phyloP scores from a whole-genome alignment of 2,797 vertebrate genomes.

The Oophaga sylvatica region DNA sequence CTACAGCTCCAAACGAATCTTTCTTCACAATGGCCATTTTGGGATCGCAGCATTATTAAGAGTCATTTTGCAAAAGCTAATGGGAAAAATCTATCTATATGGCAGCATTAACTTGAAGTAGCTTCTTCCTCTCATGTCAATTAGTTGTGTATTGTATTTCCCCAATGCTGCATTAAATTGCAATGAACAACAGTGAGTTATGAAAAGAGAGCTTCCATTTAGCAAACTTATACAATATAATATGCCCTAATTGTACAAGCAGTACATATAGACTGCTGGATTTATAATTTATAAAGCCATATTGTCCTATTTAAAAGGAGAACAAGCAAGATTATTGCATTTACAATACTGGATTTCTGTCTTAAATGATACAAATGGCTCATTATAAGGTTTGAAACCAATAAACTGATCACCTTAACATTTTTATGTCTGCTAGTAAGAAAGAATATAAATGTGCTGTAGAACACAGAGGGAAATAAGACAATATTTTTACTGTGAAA shows the following conservation, averaged over 20 bases:
- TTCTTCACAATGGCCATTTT: conserved; percentile 49
- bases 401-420: conserved; percentile 1
- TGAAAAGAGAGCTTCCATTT: conserved; percentile 48
- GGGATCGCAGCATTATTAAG: conserved; percentile 61
- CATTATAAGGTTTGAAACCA: neutral
- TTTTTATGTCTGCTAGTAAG: neutral
- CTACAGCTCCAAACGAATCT: conserved; percentile 64
- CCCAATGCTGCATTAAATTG: conserved; percentile 56
- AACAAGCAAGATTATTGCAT: neutral
- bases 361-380: neutral
- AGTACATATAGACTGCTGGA: neutral
- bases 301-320: neutral
- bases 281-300: neutral
- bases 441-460: neutral
- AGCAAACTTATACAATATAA: conserved; percentile 41
- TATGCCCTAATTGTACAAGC: conserved; percentile 30
- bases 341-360: neutral
- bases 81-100: conserved; percentile 62
- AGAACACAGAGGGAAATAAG: neutral
- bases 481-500: too few species aligned
- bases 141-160: conserved; percentile 54
- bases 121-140: conserved; percentile 47
- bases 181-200: conserved; percentile 49
- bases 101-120: conserved; percentile 61
- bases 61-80: conserved; percentile 67